Base-by-base conservation (phyloP, 2,888 invertebrate species). In the Dicyrtoma fusca region DNA sequence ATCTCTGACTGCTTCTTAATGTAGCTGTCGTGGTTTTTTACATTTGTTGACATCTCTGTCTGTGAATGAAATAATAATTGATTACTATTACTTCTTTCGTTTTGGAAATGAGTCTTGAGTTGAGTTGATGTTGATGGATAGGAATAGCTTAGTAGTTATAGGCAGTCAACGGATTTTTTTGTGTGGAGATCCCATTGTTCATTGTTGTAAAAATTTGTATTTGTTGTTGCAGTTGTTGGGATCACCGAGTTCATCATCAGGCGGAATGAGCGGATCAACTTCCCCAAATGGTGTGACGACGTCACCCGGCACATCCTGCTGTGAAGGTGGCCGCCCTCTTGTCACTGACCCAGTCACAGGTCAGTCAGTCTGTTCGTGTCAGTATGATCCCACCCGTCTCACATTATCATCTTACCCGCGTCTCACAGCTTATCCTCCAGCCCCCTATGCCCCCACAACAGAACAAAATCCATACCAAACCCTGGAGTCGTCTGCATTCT, bases 401-500 rank as follows among this genome's bases (percentile, higher is more conserved):
- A 92, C 94, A 68, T 89, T 94, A 77, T 88, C 91, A 77, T 89
- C 90, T 78, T 94, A 94, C 84, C 92, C 92, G 49, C 88, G 94
- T 79, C 87, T 91, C 80, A 88, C 91, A 80, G 90, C 91, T 64
- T 83, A 85, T 74, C 90, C 91, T 49, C 90, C 90, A 68, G 89
- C 90, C 65, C 80, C 80, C 26, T 92, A 94, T 17, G 94, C 94
- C 85, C 80, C 82, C 51, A 73, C 93, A 92, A 69, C 92, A 80
- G 95, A 95, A 84, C 95, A 95, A 85, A 93, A 92, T 83, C 94
- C 94, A 53, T 95, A 95, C 83, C 94, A 94, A 63, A 93, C 93
- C 85, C 94, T 95, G 85, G 95, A 95, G 84, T 94, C 94, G 83
- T 95, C 95, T 64, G 95, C 95, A 71, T 96, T 96, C 86, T 95